A percentile compares a stretch with the other conserved stretches of the same genome.
These are phyloP conservation scores for Frankliniella intonsa DNA, from an alignment of 2,888 invertebrate genomes.

Conservation along the genomic window DNA sequence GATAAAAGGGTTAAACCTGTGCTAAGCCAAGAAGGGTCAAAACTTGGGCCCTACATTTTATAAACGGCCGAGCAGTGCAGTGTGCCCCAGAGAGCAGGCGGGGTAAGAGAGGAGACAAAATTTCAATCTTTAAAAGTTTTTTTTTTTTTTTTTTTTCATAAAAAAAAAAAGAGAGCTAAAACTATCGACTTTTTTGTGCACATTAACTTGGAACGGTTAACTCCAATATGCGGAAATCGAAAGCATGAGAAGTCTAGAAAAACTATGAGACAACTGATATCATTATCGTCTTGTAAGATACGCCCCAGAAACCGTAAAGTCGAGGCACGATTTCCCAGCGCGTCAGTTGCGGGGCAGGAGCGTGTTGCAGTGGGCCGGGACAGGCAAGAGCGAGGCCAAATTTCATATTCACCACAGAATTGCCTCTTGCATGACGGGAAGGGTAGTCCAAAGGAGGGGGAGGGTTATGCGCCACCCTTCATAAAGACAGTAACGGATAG, in stretches of 20 bases:
- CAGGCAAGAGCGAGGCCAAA: not conserved
- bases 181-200: too few relatives aligned
- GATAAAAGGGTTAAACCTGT: not conserved
- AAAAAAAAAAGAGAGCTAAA: too few relatives aligned
- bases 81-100: not conserved
- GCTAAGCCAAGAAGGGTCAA: not conserved
- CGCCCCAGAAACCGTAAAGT: too few relatives aligned
- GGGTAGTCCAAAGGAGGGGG: not conserved
- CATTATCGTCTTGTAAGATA: too few relatives aligned
- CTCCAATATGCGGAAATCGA: too few relatives aligned
- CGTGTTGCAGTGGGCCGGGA: not conserved
- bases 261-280: too few relatives aligned
- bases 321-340: too few relatives aligned
- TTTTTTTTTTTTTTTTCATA: too few relatives aligned
- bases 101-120: not conserved
- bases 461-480: not conserved
- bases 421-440: not conserved
- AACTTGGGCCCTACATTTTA: not conserved
- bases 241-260: too few relatives aligned
- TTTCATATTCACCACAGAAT: not conserved
- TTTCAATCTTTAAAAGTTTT: not conserved
- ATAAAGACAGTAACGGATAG: too few relatives aligned
- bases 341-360: too few relatives aligned
- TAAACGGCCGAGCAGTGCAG: not conserved
- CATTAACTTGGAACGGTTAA: too few relatives aligned